These are phyloP conservation scores for Podotricha telesiphe DNA, from an alignment of 2,888 invertebrate species.

Conservation along the genomic window DNA sequence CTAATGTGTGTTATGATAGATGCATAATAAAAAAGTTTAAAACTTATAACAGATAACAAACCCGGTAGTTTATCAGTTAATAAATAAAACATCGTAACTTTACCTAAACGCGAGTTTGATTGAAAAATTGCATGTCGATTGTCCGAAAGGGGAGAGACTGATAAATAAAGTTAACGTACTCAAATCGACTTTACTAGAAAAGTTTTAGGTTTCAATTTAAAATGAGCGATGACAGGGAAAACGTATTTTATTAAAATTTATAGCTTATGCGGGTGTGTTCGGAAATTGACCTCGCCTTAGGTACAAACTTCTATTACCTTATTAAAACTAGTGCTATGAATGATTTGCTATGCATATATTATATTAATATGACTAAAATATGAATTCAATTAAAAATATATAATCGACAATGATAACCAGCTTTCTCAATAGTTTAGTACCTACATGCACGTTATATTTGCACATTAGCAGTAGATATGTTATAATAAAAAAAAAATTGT, in stretches of 20 bases:
- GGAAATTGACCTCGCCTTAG: conserved; percentile 62
- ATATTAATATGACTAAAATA: not conserved
- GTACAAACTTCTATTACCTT: conserved; percentile 44
- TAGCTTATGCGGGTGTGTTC: conserved; percentile 58
- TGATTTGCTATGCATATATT: conserved; percentile 17
- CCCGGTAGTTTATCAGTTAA: conserved; percentile 27
- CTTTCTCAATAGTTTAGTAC: too few species aligned
- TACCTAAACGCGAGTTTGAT: conserved; percentile 53
- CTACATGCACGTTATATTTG: too few species aligned
- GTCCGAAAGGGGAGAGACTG: conserved; percentile 60
- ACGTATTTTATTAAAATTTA: conserved; percentile 37
- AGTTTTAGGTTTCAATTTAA: conserved; percentile 51
- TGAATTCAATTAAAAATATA: not conserved
- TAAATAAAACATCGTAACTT: conserved; percentile 33
- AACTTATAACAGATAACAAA: not conserved
- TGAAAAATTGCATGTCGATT: conserved; percentile 78
- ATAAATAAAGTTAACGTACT: conserved; percentile 40
- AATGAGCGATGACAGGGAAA: conserved; percentile 38
- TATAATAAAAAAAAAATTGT: too few species aligned
- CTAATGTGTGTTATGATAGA: not conserved
- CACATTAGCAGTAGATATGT: too few species aligned
- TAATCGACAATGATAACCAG: too few species aligned
- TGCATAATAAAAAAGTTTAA: not conserved
- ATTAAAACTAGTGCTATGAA: conserved; percentile 34
- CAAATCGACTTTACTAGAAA: conserved; percentile 49